Base-by-base conservation (phyloP, 1,140 invertebrate species). In the Argopecten irradians region DNA sequence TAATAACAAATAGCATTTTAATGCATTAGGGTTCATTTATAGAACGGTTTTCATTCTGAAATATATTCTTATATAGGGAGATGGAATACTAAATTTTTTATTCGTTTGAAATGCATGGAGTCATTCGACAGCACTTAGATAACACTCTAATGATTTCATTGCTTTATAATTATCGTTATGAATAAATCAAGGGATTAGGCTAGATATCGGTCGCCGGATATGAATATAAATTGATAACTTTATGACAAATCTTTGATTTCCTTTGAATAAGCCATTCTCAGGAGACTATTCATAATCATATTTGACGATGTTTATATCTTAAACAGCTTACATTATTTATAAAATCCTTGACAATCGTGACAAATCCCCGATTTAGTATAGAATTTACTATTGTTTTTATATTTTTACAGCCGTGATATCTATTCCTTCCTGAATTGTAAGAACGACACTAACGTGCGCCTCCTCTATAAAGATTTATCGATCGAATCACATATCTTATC, bases 391-490 rank as follows among this genome's bases (percentile, higher is more conserved):
- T 71, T 71, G 55, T 71, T 71, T n/a, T 71, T 71, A 71, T 71
- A 71, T 3, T 28, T 71, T n/a, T 71, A 28, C 22, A 71, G 28
- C 19, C n/a, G 55, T 71, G n/a, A 71, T 1, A 71, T 71, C 55
- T 71, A 71, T 71, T 71, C 55, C 55, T 28, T 22, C 55, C 55
- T 71, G 55, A 71, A 71, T 71, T 71, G 55, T 5, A 7, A 28
- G 7, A 3, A 5, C 55, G 5, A 71, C 22, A 71, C 22, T 16
- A 16, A 71, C 55, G 55, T 71, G 55, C 28, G 55, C 55, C 22
- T n/a, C 43, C 43, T 28, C 55, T 71, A 71, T 71, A 71, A 71
- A 71, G n/a, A 71, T 71, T 8, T 71, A 71, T 71, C 55, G 55
- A 71, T 71, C n/a, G 22, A 28, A 28, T 16, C 55, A 22, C 55